Evolutionary conservation across 2,888 invertebrate species (phyloP).

Genomic region (Pardosa pseudoannulata): DNA sequence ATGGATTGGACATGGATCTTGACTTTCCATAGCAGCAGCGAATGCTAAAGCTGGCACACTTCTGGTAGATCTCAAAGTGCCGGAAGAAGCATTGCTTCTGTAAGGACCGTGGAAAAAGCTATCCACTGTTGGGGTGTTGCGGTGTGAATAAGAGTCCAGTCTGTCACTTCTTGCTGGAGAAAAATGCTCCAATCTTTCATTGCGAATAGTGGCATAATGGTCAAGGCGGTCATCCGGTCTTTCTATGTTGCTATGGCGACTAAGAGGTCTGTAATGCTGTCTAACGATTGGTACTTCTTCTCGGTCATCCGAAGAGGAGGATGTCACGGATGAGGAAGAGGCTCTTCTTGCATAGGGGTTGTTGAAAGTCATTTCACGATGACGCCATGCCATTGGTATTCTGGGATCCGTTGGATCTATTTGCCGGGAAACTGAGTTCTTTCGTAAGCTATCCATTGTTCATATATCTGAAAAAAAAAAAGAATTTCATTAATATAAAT

Average conservation of each 20-base stretch:
- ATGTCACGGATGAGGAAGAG: conserved; percentile 70
- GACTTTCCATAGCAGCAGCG: conserved; percentile 62
- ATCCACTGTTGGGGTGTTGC: conserved; percentile 32
- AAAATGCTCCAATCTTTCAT: conserved; percentile 54
- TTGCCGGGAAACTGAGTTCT: conserved; percentile 28
- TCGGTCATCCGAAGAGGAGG: conserved; percentile 73
- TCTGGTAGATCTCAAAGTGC: conserved; percentile 73
- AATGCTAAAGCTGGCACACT: conserved; percentile 74
- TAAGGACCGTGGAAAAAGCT: conserved; percentile 46
- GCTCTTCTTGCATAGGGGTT: conserved; percentile 59
- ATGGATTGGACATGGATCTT: conserved; percentile 74
- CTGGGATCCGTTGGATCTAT: conserved; percentile 49
- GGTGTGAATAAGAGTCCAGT: conserved; percentile 46
- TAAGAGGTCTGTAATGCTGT: conserved; percentile 64
- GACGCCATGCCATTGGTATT: conserved; percentile 73
- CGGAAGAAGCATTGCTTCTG: conserved; percentile 51
- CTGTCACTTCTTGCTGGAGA: conserved; percentile 45
- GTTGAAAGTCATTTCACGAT: conserved; percentile 69
- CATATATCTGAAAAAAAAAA: conserved; percentile 8
- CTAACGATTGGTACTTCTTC: conserved; percentile 73
- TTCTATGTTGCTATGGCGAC: conserved; percentile 53
- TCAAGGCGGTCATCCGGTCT: conserved; percentile 55
- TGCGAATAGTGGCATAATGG: conserved; percentile 62
- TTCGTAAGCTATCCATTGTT: conserved; percentile 49
- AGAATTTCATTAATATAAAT: no score